Base-by-base conservation (phyloP, 2,797 vertebrate genomes). In the Hybognathus amarus region DNA sequence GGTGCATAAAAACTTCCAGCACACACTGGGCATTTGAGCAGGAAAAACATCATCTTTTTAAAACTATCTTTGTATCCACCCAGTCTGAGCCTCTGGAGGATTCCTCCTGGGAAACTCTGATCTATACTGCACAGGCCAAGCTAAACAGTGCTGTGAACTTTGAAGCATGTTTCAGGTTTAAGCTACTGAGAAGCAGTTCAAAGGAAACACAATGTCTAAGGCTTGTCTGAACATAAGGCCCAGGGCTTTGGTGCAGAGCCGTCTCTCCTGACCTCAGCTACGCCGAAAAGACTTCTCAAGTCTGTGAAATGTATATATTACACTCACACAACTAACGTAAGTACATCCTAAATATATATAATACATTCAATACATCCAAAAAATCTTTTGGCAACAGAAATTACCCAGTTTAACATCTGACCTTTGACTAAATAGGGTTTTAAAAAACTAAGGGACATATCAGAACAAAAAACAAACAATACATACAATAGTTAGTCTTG, bases 141-240 rank as follows among this genome's bases (percentile, higher is more conserved):
- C 76, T 59, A 36, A 66, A 18, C 33, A 40, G 22, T 33, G n/a
- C 75, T 79, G 61, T 64, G 17, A 68, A 81, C 50, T 84, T 83
- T 83, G 69, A 82, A 83, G 83, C 59, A 66, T 77, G 61, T 63
- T 74, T 85, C 66, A 54, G 13, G 18, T 70, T 38, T 63, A 54
- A 77, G 66, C 17, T 24, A 81, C 68, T 64, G 80, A 17, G 75
- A 78, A 6, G 9, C n/a, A n/a, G 82, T 84, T 84, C 77, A 78
- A 80, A 85, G 36, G 63, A 84, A 67, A 70, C 64, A 70, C 61
- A 20, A 47, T 47, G 75, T 80, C 59, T 75, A 80, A 79, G 59
- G 20, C 80, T 70, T 74, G 63, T 74, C 59, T 68, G 83, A 87
- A 79, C 70, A 85, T 52, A 42, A 54, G 54, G 61, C 75, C 38